Percentiles rank a stretch among this genome's conserved stretches.
These are phyloP conservation scores for Rambutsinella grinnellia DNA, from an alignment of 2,888 invertebrate genomes.

Conservation along the genomic window DNA sequence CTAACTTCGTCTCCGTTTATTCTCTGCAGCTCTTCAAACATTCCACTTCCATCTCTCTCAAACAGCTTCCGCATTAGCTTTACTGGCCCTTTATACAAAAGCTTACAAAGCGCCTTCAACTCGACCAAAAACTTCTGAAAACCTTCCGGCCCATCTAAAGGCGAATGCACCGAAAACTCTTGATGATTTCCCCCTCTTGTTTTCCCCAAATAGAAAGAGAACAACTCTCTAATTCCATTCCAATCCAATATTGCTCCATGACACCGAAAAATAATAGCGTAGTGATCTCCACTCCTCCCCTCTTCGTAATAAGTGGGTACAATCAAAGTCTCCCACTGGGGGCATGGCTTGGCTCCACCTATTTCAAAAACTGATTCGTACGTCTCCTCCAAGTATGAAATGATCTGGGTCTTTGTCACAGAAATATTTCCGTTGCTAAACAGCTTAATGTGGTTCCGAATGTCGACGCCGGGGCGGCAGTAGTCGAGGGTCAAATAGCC, in stretches of 20 bases:
- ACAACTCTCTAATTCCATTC: conserved; percentile 29
- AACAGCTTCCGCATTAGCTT: neutral
- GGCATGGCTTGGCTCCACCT: conserved; percentile 8
- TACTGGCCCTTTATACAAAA: too few species aligned
- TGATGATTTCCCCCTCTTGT: too few species aligned
- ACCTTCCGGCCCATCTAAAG: conserved; percentile 3
- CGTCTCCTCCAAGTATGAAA: conserved; percentile 15
- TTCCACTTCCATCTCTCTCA: neutral
- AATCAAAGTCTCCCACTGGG: conserved; percentile 38
- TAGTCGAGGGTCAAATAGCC: conserved; percentile 34
- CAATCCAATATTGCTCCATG: conserved; percentile 36
- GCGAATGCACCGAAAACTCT: conserved; percentile 3
- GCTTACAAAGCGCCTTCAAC: too few species aligned
- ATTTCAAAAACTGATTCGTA: conserved; percentile 27
- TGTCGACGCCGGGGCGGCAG: conserved; percentile 9
- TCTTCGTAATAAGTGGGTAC: conserved; percentile 39
- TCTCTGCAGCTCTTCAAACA: too few species aligned
- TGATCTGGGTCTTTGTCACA: neutral
- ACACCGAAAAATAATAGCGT: conserved; percentile 31
- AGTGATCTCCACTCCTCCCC: conserved; percentile 1
- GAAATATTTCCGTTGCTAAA: conserved; percentile 1
- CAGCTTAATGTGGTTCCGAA: conserved; percentile 37
- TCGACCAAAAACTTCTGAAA: too few species aligned
- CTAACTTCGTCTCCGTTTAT: neutral
- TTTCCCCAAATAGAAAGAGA: conserved; percentile 24